A percentile compares a stretch with the other conserved stretches of the same genome.
Evolutionary conservation across 2,113 vertebrate species (phyloP).

Genomic region (Burhinus bistriatus): DNA sequence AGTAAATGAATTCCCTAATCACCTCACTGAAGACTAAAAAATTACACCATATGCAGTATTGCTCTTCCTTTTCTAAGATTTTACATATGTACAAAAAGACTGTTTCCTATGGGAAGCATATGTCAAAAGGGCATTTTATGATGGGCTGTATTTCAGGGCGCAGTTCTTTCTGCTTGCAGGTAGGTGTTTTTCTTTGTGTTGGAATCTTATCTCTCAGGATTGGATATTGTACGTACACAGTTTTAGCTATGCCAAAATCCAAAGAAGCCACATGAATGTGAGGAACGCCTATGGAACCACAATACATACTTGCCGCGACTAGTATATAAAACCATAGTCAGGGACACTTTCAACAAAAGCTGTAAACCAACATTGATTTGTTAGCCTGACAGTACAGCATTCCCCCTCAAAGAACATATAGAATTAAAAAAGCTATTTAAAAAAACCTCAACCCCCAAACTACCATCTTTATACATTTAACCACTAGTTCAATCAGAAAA

Average conservation of each 20-base stretch:
- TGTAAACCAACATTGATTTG: background rate
- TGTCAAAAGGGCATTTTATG: background rate
- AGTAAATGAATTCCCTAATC: background rate
- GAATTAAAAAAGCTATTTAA: background rate
- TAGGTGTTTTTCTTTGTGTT: background rate
- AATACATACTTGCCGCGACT: background rate
- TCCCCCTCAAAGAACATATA: background rate
- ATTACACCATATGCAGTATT: background rate
- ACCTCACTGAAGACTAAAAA: background rate
- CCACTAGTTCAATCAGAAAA: background rate
- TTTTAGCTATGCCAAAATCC: background rate
- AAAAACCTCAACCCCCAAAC: background rate
- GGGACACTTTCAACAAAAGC: background rate
- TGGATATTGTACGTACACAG: background rate
- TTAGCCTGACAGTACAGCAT: background rate
- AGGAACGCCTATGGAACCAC: background rate
- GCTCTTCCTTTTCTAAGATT: background rate
- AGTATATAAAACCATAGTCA: background rate
- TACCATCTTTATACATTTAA: background rate
- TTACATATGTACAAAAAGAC: background rate
- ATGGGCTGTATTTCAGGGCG: background rate
- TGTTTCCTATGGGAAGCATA: background rate
- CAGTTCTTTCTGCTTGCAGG: background rate
- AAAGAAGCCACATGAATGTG: background rate
- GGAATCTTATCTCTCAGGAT: background rate